Evolutionary conservation across 2,888 invertebrate species (phyloP), one percentile per base, ranked within the genome.

Genomic region (Stomorhina lunata): DNA sequence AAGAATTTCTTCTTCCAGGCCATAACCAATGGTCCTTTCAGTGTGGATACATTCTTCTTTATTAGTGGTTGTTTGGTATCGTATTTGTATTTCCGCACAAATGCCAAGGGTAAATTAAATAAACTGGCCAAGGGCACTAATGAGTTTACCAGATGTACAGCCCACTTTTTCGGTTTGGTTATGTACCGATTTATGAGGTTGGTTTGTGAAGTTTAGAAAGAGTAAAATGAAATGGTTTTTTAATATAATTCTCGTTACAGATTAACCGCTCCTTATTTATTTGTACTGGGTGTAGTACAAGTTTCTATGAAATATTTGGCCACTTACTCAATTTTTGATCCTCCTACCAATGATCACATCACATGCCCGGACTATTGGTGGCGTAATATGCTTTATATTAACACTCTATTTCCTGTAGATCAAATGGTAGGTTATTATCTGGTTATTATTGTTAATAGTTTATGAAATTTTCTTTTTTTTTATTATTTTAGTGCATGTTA

Each of bases 361-460:
- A 96, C 95, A 86, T 97, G 97, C 87, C 95, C 95, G 17, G 93
- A 95, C 85, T 96, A 95, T 90, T 97, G 96, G 96, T 97, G 97
- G 97, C 93, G 96, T 85, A 97, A 97, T 91, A 92, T 96, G 48
- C 92, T 97, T 1, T 97, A 97, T 88, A 95, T 97, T 88, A 96
- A 97, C 91, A 97, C 96, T 0, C 92, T 96, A 17, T 96, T 95
- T 89, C 96, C 96, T 0, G 95, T 95, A 9, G 95, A 95, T 27
- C 95, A 96, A 91, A 96, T 96, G 96, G 96, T 96, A 90, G 92
- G 90, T 86, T 34, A 2, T 37, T 12, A 12, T 12, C n/a, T n/a
- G n/a, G n/a, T 12, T 1, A 10, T 25, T 20, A 20, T 5, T 27
- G 25, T 50, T 2, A 12, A 48, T 17, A n/a, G 0, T 53, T 4